Evolutionary conservation across 2,888 invertebrate genomes (phyloP).

Genomic region (Machimus rusticus): DNA sequence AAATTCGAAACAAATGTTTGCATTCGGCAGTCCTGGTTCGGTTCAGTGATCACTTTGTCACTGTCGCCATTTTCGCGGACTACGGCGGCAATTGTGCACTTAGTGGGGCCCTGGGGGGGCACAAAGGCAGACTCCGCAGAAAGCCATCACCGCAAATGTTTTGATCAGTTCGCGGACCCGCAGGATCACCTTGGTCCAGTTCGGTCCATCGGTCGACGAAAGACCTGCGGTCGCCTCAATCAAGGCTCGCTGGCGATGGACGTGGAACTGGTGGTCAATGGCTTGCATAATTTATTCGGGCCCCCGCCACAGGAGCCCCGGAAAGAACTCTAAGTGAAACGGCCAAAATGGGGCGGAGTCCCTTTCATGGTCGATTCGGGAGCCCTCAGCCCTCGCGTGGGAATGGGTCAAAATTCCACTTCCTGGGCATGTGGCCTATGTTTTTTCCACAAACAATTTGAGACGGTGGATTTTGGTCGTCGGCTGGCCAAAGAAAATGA

Average conservation of each 20-base stretch:
- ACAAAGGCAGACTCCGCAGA: not conserved
- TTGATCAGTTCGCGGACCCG: not conserved
- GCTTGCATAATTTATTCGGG: not conserved
- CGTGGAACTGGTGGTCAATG: not conserved
- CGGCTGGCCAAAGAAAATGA: not conserved
- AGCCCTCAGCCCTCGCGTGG: not conserved
- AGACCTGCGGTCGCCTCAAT: not conserved
- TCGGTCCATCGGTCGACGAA: not conserved
- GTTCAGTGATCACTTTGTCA: not conserved
- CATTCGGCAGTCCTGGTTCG: not conserved
- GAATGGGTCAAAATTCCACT: not conserved
- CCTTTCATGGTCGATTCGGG: not conserved
- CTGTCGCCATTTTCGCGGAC: not conserved
- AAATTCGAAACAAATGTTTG: not conserved
- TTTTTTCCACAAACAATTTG: not conserved
- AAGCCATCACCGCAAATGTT: not conserved
- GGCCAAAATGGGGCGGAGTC: not conserved
- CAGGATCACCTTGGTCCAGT: not conserved
- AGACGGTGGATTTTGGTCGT: not conserved
- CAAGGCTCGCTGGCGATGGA: not conserved
- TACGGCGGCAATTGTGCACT: not conserved
- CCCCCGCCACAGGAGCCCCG: not conserved
- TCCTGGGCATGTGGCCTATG: not conserved
- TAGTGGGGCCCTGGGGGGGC: not conserved
- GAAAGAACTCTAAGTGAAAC: not conserved